These are phyloP conservation scores for Spatulosminthurus flaviceps DNA, from an alignment of 2,888 invertebrate genomes.

Conservation along the genomic window DNA sequence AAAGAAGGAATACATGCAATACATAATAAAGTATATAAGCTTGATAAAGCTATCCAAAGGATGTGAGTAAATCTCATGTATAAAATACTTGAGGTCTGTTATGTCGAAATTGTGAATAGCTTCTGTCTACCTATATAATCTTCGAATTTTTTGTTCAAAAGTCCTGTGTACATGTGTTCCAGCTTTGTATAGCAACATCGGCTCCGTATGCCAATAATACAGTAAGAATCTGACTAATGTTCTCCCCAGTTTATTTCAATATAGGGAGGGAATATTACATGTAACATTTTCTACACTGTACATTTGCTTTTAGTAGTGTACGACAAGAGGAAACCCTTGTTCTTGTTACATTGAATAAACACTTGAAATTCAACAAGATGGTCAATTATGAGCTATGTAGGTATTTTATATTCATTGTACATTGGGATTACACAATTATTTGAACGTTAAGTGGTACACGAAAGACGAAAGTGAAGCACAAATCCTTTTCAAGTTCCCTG, in stretches of 20 bases:
- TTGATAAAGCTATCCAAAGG: neutral
- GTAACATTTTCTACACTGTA: neutral
- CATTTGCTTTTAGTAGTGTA: neutral
- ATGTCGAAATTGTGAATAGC: constrained; percentile 18
- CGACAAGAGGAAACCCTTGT: constrained; percentile 25
- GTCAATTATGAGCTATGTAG: constrained; percentile 36
- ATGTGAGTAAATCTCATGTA: neutral
- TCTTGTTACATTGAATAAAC: constrained; percentile 45
- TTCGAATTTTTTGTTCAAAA: neutral
- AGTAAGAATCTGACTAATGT: neutral
- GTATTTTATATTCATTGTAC: neutral
- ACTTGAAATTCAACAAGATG: constrained; percentile 41
- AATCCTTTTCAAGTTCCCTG: constrained; percentile 1
- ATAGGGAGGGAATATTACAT: neutral
- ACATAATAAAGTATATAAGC: neutral
- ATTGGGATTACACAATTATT: constrained; percentile 28
- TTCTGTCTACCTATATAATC: neutral
- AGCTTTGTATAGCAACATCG: neutral
- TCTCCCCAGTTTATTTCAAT: neutral
- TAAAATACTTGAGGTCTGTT: constrained; percentile 26
- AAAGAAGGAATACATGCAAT: no score
- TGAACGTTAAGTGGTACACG: constrained; percentile 23
- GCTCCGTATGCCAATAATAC: neutral
- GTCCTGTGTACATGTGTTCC: neutral
- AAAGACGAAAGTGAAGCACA: neutral